These are phyloP conservation scores for Sterna hirundo DNA, from an alignment of 2,113 vertebrate species.

Conservation along the genomic window DNA sequence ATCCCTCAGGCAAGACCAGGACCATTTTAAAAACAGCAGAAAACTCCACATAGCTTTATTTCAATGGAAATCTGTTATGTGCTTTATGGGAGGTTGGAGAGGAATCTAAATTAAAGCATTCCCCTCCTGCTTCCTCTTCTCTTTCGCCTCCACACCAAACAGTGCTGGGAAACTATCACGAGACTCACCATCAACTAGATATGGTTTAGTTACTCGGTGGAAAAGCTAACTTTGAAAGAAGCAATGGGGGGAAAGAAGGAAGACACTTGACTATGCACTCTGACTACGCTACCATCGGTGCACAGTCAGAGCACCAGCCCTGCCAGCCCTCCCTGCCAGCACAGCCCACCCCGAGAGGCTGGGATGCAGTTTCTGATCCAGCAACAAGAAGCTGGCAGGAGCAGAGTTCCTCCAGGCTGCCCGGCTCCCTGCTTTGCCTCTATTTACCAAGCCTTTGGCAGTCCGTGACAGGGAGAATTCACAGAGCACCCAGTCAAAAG, in stretches of 20 bases:
- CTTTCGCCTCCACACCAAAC: neutral
- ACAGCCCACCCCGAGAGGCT: neutral
- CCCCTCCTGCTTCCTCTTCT: neutral
- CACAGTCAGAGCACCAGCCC: neutral
- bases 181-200: neutral
- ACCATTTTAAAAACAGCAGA: neutral
- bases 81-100: neutral
- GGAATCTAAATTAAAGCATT: neutral
- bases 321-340: neutral
- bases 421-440: neutral
- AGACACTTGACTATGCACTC: neutral
- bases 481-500: neutral
- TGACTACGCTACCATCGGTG: too few species aligned
- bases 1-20: neutral
- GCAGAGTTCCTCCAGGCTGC: neutral
- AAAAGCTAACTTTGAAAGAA: neutral
- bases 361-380: neutral
- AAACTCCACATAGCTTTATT: neutral
- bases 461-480: neutral
- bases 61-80: neutral
- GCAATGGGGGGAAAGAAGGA: rapidly evolving
- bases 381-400: neutral
- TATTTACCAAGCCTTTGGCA: neutral
- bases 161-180: rapidly evolving
- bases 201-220: too few species aligned